phyloP scores from a whole-genome alignment of 2,113 vertebrate genomes.

The Prolemur simus region DNA sequence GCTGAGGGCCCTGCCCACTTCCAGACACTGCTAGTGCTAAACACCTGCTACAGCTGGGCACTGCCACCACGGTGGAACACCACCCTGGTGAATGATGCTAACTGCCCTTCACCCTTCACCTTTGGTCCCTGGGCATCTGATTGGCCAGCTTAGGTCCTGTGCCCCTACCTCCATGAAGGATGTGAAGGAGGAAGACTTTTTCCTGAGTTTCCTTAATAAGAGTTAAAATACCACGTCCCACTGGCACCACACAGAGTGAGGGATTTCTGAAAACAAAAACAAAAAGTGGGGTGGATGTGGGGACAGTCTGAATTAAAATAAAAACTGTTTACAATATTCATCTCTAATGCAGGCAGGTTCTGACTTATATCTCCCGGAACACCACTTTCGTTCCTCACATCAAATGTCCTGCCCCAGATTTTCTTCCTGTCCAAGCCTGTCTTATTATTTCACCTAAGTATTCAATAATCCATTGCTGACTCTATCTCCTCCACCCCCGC shows the following conservation, averaged over 20 bases:
- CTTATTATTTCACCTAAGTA: not conserved
- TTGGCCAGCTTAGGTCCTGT: not conserved
- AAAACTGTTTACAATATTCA: not conserved
- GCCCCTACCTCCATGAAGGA: not conserved
- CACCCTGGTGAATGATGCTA: not conserved
- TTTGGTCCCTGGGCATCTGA: not conserved
- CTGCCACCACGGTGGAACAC: rapidly evolving
- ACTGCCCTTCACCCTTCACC: not conserved
- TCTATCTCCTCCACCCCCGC: not conserved
- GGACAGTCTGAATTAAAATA: not conserved
- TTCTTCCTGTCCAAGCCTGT: not conserved
- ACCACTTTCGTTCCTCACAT: not conserved
- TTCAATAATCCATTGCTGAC: not conserved
- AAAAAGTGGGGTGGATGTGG: not conserved
- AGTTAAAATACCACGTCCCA: not conserved
- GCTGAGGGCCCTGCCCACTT: not conserved
- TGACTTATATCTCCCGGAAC: not conserved
- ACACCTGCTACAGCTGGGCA: not conserved
- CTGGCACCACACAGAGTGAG: not conserved
- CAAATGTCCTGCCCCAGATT: not conserved
- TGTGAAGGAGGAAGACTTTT: not conserved
- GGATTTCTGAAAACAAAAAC: not conserved
- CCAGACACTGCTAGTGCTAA: not conserved
- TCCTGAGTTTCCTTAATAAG: not conserved
- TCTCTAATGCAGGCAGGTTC: not conserved